phyloP scores from a whole-genome alignment of 2,797 vertebrate genomes.

The Spinibarbus caldwelli region DNA sequence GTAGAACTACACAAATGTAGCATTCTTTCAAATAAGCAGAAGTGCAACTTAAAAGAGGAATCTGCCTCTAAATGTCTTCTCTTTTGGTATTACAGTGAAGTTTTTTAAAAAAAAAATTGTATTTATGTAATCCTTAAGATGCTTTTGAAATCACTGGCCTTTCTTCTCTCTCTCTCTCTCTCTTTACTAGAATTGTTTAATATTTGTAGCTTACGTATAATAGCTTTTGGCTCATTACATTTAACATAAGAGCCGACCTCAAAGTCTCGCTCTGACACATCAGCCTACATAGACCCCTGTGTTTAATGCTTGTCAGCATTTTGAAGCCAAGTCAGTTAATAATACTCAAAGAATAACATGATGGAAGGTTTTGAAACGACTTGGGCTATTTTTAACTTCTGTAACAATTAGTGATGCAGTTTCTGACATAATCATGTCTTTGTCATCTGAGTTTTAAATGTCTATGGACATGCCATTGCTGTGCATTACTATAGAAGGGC shows the following conservation, averaged over 20 bases:
- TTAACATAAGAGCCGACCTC: background rate
- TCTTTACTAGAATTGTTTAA: background rate
- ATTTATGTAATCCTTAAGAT: background rate
- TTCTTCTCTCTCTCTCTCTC: background rate
- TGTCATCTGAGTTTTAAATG: background rate
- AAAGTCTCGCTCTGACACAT: background rate
- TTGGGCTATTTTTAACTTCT: background rate
- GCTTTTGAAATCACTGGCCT: background rate
- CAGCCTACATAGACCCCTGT: background rate
- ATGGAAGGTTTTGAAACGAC: background rate
- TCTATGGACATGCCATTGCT: constrained; percentile 1
- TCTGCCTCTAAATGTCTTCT: background rate
- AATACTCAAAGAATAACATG: background rate
- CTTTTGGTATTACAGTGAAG: background rate
- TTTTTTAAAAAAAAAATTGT: background rate
- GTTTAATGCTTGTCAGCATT: constrained; percentile 4
- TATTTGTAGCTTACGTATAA: too few relatives aligned
- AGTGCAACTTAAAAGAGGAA: constrained; percentile 33
- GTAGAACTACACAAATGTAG: background rate
- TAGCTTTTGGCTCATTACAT: too few relatives aligned
- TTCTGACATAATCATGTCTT: background rate
- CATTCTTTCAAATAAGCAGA: constrained; percentile 19
- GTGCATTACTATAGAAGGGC: too few relatives aligned
- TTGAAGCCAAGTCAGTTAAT: background rate
- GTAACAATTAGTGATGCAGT: background rate